Evolutionary conservation across 2,797 vertebrate genomes (phyloP), one percentile per base, ranked within the genome.

Genomic region (Crypturellus tataupa): DNA sequence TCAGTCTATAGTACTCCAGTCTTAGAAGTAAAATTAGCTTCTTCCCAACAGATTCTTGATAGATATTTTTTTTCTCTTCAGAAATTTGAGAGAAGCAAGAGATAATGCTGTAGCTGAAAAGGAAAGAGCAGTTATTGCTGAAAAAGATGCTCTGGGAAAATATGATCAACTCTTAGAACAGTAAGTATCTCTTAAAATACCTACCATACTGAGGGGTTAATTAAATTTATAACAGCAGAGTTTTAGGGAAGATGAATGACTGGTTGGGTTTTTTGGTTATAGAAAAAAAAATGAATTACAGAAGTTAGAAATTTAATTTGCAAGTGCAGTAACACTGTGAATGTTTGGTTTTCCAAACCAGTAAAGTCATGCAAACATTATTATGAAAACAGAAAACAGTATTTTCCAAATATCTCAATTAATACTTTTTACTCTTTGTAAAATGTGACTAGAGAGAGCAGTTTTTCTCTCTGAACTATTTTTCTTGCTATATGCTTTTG

Each of bases 51-150:
- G 33, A n/a, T 65, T 69, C 16, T 77, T 96, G 88, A 97, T 59
- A 84, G 62, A 91, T 27, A 87, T 46, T 85, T 44, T 90, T 95
- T 3, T 96, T 77, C 91, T 80, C 64, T 94, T 42, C 95, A 99
- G 99, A 97, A 99, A 99, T 95, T 95, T 99, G 87, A 98, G 99
- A 85, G 99, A 99, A 97, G 98, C 99, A 12, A 98, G 98, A 95
- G 99, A 99, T 96, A 98, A 98, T 87, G 98, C 99, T 3, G 85
- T 99, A 31, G 94, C 99, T 88, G 99, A 99, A 97, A 99, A 98
- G 96, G 99, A 99, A 80, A 96, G 99, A 97, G 98, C 99, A 2
- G 78, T 98, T 80, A 86, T 81, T 78, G 98, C 98, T 20, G 99
- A 99, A 96, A 99, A 98, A 94, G 98, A 99, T 81, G 89, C 98